Base-by-base conservation (phyloP, 1,140 invertebrate species). In the Polypedilum pembai region DNA sequence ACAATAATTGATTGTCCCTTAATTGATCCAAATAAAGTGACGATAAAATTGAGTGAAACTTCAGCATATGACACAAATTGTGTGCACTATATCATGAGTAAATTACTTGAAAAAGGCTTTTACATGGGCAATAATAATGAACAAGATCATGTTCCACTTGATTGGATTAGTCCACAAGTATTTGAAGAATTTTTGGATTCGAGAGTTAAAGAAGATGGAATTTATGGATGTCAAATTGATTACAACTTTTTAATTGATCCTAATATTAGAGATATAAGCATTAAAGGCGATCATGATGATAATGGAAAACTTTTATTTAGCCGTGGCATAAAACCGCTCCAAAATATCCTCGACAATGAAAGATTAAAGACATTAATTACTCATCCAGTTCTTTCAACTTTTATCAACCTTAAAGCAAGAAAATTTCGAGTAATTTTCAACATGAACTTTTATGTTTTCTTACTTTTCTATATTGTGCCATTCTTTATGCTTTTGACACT, bases 121-220 rank as follows among this genome's bases (percentile, higher is more conserved):
- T 69, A 69, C 18, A 18, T 69, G 17, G 65, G 65, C 5, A 69
- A 69, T 18, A 18, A 0, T 10, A 10, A 69, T 69, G 17, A 20
- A n/a, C 10, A n/a, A 56, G 15, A 56, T 1, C 65, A 21, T 18
- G 17, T 69, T n/a, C 65, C 65, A 69, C 3, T 20, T n/a, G 65
- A 69, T 69, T 69, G 65, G 65, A 69, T 69, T 18, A 69, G 65
- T 69, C 20, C 65, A 18, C 65, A 69, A 69, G 65, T 69, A 10
- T 69, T 69, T 20, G 65, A 18, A 20, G 65, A 69, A 8, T 69
- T 69, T 69, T 18, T 69, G n/a, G 65, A 69, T 10, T 69, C 65
- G 18, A 69, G 17, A 18, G 20, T 69, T 1, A 20, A 18, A 18
- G 65, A 69, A 69, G 65, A 69, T 69, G 65, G 65, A 18, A 69